phyloP scores from a whole-genome alignment of 2,113 vertebrate genomes.

The Leucosticte australis region DNA sequence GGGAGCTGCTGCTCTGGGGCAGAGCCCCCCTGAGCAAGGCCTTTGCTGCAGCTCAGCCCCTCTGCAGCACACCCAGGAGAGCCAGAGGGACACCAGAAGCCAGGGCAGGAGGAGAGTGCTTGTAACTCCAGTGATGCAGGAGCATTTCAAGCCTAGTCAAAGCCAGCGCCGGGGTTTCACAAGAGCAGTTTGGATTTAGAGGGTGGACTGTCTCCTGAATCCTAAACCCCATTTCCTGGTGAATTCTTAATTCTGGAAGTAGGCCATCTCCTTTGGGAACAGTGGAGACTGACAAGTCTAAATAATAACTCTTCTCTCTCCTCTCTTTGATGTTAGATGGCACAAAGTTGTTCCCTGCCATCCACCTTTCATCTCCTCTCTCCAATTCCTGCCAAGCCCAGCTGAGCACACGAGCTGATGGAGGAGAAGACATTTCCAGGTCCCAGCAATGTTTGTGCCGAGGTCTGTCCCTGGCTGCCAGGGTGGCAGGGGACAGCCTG shows the following conservation, averaged over 20 bases:
- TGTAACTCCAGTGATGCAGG: not conserved
- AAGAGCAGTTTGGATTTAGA: not conserved
- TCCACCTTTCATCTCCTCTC: not conserved
- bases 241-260: not conserved
- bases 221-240: not conserved
- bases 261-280: not conserved
- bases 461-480: no score
- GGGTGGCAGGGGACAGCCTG: not conserved
- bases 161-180: not conserved
- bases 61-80: not conserved
- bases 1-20: not conserved
- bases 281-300: not conserved
- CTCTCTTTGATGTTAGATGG: constrained; percentile 12
- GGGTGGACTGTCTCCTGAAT: not conserved
- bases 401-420: not conserved
- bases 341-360: not conserved
- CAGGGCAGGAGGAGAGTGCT: not conserved
- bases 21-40: not conserved
- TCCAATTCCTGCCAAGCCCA: not conserved
- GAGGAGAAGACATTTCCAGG: not conserved
- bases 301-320: not conserved
- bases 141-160: not conserved
- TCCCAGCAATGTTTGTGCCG: accelerated
- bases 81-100: not conserved
- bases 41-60: not conserved